Conservation (phyloP, 2,113 vertebrate species). For the Elaphurus davidianus region DNA sequence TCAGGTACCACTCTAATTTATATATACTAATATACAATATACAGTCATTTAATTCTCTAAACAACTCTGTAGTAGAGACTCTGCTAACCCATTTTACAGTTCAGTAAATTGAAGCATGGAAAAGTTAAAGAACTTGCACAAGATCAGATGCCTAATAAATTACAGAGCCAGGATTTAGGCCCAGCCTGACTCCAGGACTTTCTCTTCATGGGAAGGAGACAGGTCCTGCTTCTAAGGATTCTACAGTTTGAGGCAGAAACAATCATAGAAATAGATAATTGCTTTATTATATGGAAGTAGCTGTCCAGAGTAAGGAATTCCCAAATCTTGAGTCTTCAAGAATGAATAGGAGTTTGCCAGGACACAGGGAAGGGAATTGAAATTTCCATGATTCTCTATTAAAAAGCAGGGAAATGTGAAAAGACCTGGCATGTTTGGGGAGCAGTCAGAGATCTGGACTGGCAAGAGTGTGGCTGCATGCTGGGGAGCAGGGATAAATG, state of each 20-base stretch:
- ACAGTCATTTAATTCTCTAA: background rate
- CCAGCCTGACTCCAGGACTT: background rate
- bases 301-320: background rate
- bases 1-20: background rate
- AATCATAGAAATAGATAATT: background rate
- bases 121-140: background rate
- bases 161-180: background rate
- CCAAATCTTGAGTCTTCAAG: background rate
- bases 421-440: background rate
- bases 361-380: background rate
- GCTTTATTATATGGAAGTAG: background rate
- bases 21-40: background rate
- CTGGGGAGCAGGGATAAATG: background rate
- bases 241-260: background rate
- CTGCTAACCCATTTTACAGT: background rate
- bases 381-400: background rate
- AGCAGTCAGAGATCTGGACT: background rate
- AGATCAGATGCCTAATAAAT: background rate
- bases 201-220: background rate
- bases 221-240: background rate
- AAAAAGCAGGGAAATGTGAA: background rate
- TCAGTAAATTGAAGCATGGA: background rate
- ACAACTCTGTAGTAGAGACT: background rate
- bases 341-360: background rate
- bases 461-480: background rate